Evolutionary conservation across 1,140 invertebrate genomes (phyloP), one percentile per base, ranked within the genome.

Genomic region (Wiebesia pumilae): DNA sequence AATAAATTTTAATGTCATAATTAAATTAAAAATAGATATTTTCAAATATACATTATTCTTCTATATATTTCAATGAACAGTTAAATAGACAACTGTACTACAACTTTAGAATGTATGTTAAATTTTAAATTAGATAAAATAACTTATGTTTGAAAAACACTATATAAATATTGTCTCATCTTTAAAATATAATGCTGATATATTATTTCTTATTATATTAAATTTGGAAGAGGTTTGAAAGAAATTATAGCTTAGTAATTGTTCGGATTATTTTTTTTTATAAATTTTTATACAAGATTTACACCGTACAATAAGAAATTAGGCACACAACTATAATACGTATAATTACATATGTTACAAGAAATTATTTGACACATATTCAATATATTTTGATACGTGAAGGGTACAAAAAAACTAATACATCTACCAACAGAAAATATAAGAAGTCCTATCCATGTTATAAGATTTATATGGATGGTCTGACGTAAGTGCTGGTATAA

Each of bases 401-500:
- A 40, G 27, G 19, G 62, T 58, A 24, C 38, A 58, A n/a, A 81
- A 65, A 81, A 14, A n/a, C 16, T 54, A 35, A 38, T 40, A 67
- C 47, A 38, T 73, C 67, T 38, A 81, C 90, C 90, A 89, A n/a
- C 92, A 92, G 75, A 93, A 93, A 35, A 91, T 69, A n/a, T 88
- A 86, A 19, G 91, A 79, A 79, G 91, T 93, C 27, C 84, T 87
- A n/a, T 89, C 88, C 92, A 93, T 93, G 30, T 91, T 89, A 87
- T 92, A 93, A 62, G 87, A 88, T 83, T 87, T 89, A 33, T 89
- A 90, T 80, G 92, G 92, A 87, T 91, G 92, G 73, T 89, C 89
- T 43, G 92, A 88, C 43, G 91, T 92, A 62, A 93, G 88, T n/a
- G 92, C 92, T 0, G 91, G 91, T 65, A 92, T 90, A 82, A 93